phyloP scores from a whole-genome alignment of 2,888 invertebrate species.

The Ferrisia virgata region DNA sequence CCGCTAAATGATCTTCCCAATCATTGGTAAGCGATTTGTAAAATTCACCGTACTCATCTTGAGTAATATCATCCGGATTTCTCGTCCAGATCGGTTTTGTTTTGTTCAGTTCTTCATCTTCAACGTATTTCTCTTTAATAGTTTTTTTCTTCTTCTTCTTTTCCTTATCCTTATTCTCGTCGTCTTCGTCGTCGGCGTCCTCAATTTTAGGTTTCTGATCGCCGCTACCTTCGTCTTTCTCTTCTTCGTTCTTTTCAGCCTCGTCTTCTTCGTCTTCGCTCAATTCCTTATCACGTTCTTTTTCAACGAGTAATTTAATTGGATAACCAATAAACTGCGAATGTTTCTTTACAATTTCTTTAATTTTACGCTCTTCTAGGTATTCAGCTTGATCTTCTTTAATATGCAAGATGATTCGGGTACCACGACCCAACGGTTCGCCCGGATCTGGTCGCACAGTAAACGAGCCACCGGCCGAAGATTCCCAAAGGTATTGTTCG shows the following conservation, averaged over 20 bases:
- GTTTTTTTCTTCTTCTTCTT: conserved; percentile 85
- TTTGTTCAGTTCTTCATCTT: conserved; percentile 97
- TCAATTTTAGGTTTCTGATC: conserved; percentile 67
- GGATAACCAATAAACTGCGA: conserved; percentile 99
- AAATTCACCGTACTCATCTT: conserved; percentile 96
- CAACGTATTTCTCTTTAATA: conserved; percentile 95
- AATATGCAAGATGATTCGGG: conserved; percentile 87
- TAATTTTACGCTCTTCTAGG: conserved; percentile 89
- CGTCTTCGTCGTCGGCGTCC: conserved; percentile 67
- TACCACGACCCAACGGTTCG: conserved; percentile 84
- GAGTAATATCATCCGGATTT: conserved; percentile 92
- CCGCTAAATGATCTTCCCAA: conserved; percentile 96
- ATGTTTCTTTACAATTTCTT: conserved; percentile 97
- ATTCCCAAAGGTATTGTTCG: conserved; percentile 97
- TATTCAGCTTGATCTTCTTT: conserved; percentile 96
- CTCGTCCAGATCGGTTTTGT: conserved; percentile 97
- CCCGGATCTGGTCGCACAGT: conserved; percentile 72
- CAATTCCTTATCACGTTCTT: conserved; percentile 94
- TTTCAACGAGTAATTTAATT: conserved; percentile 90
- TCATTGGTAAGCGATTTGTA: conserved; percentile 97
- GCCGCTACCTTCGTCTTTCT: conserved; percentile 56
- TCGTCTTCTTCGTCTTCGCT: conserved; percentile 85
- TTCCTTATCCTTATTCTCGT: conserved; percentile 60
- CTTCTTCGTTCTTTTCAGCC: conserved; percentile 53
- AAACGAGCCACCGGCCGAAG: conserved; percentile 96